Conservation (phyloP, 2,113 vertebrate genomes). For the Oncorhynchus kisutch region DNA sequence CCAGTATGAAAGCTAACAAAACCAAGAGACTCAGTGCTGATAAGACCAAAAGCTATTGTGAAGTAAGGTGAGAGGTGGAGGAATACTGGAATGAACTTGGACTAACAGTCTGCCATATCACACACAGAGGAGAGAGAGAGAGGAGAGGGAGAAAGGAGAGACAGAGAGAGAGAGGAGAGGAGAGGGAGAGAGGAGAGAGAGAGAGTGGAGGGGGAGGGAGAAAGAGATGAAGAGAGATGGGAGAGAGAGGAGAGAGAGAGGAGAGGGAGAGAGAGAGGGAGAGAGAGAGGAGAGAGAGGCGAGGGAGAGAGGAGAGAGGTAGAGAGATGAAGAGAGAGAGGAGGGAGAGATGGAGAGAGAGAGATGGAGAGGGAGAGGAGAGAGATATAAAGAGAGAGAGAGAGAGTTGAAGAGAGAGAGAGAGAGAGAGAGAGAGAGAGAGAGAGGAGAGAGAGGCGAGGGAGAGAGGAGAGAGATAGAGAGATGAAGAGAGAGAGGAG, state of each 20-base stretch:
- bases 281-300: background rate
- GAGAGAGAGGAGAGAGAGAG: background rate
- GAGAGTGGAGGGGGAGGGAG: background rate
- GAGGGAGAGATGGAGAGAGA: too few species aligned
- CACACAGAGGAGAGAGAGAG: background rate
- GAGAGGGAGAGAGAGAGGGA: conserved; percentile 1
- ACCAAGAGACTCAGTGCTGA: conserved; percentile 17
- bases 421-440: conserved; percentile 4
- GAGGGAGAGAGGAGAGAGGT: background rate
- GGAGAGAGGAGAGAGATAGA: background rate
- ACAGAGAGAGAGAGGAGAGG: background rate
- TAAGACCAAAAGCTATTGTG: conserved; percentile 5
- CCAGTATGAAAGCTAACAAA: conserved; percentile 11
- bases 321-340: background rate
- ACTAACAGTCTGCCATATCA: background rate
- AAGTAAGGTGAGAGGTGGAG: too few species aligned
- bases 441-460: background rate
- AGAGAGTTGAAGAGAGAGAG: background rate
- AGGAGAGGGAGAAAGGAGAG: too few species aligned
- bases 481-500: background rate
- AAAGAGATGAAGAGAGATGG: too few species aligned
- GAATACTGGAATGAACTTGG: background rate
- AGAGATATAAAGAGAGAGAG: rapidly evolving
- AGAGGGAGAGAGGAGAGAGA: too few species aligned
- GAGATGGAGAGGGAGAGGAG: rapidly evolving